Evolutionary conservation across 1,140 invertebrate genomes (phyloP).

Genomic region (Eupristina koningsbergeri): DNA sequence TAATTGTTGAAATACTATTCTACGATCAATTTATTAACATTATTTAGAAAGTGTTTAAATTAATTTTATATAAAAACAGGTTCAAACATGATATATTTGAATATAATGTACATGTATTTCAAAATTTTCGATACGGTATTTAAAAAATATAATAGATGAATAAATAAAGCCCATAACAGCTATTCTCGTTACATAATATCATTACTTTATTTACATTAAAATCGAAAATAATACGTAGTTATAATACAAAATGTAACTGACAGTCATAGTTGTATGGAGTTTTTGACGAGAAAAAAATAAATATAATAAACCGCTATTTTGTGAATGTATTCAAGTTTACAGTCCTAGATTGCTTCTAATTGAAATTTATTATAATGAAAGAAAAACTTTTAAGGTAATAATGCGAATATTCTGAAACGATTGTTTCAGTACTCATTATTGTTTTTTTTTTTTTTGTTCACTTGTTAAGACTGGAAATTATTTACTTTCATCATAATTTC

Average conservation of each 20-base stretch:
- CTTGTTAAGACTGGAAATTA: conserved; percentile 9
- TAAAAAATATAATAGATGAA: conserved; percentile 1
- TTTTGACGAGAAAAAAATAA: conserved; percentile 13
- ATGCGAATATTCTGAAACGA: conserved; percentile 31
- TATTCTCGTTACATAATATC: not conserved
- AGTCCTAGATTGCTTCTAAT: conserved; percentile 30
- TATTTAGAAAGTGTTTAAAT: not conserved
- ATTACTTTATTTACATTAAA: conserved; percentile 32
- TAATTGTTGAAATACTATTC: too few species aligned
- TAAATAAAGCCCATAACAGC: conserved; percentile 14
- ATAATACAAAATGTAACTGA: not conserved
- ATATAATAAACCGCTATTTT: not conserved
- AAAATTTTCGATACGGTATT: conserved; percentile 19
- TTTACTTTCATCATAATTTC: conserved; percentile 16
- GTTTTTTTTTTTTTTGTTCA: not conserved
- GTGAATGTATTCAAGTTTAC: conserved; percentile 12
- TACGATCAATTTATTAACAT: too few species aligned
- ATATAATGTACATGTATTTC: not conserved
- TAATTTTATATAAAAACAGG: not conserved
- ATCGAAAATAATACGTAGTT: conserved; percentile 26
- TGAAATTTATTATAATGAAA: conserved; percentile 11
- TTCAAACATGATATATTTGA: not conserved
- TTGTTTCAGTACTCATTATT: not conserved
- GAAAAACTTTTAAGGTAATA: conserved; percentile 17
- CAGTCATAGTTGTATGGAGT: not conserved